These are phyloP conservation scores for Bimastos eiseni DNA, from an alignment of 2,888 invertebrate genomes.

Conservation along the genomic window DNA sequence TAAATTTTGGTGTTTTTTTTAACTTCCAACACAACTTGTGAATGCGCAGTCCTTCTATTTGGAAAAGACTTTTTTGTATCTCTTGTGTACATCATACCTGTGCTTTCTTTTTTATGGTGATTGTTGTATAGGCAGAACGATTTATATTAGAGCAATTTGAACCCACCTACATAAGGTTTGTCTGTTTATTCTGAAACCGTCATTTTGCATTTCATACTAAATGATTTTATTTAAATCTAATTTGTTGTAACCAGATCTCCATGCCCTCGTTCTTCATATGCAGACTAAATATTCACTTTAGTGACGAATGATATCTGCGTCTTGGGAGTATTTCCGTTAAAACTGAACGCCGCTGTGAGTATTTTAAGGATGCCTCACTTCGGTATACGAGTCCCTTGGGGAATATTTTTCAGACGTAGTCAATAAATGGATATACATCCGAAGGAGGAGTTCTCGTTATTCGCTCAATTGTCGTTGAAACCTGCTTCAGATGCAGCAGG, in stretches of 20 bases:
- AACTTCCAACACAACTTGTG: too few species aligned
- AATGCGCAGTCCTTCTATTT: too few species aligned
- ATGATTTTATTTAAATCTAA: not conserved
- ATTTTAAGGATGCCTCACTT: not conserved
- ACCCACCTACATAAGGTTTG: too few species aligned
- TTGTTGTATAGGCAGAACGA: too few species aligned
- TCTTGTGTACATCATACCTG: too few species aligned
- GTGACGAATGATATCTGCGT: not conserved
- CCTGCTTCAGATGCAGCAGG: not conserved
- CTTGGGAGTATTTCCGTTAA: not conserved
- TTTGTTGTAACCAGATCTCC: not conserved
- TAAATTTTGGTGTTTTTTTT: too few species aligned
- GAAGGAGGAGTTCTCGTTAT: not conserved
- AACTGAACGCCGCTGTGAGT: not conserved
- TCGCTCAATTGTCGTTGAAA: not conserved
- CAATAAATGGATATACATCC: not conserved
- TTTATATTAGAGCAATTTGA: too few species aligned
- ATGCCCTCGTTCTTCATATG: not conserved
- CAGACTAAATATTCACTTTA: not conserved
- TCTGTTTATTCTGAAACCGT: too few species aligned
- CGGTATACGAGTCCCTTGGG: not conserved
- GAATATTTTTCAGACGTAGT: slow-evolving; percentile 2
- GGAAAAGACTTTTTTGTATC: too few species aligned
- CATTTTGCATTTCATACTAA: too few species aligned
- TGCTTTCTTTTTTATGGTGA: too few species aligned